Conservation (phyloP, 1,140 invertebrate species). For the Harlomillsia oculata region DNA sequence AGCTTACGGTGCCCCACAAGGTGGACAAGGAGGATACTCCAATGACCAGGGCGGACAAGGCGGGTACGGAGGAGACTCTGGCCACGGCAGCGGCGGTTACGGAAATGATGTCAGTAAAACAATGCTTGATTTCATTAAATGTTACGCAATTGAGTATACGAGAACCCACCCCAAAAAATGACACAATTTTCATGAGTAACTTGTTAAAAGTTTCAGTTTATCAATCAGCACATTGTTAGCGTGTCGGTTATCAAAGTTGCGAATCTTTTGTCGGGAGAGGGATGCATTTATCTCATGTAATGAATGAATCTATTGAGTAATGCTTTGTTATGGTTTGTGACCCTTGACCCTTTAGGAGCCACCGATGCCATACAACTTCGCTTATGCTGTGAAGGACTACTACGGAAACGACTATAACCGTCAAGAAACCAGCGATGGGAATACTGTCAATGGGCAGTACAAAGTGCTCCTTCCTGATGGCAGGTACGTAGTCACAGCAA, state of each 20-base stretch:
- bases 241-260: neutral
- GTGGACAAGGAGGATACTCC: conserved; percentile 13
- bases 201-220: neutral
- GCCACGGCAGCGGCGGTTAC: conserved; percentile 7
- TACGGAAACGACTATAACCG: conserved; percentile 63
- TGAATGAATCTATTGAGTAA: too few relatives aligned
- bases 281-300: too few relatives aligned
- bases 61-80: conserved; percentile 4
- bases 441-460: conserved; percentile 60
- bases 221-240: neutral
- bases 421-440: conserved; percentile 60
- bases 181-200: too few relatives aligned
- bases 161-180: too few relatives aligned
- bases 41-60: conserved; percentile 8
- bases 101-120: conserved; percentile 5
- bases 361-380: conserved; percentile 66
- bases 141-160: too few relatives aligned
- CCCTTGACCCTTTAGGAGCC: conserved; percentile 14
- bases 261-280: too few relatives aligned
- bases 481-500: neutral
- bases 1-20: neutral
- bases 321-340: too few relatives aligned
- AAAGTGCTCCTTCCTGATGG: conserved; percentile 60
- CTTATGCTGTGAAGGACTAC: conserved; percentile 64
- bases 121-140: too few relatives aligned